Base-by-base conservation (phyloP, 2,797 vertebrate species). In the Typhlichthys subterraneus region DNA sequence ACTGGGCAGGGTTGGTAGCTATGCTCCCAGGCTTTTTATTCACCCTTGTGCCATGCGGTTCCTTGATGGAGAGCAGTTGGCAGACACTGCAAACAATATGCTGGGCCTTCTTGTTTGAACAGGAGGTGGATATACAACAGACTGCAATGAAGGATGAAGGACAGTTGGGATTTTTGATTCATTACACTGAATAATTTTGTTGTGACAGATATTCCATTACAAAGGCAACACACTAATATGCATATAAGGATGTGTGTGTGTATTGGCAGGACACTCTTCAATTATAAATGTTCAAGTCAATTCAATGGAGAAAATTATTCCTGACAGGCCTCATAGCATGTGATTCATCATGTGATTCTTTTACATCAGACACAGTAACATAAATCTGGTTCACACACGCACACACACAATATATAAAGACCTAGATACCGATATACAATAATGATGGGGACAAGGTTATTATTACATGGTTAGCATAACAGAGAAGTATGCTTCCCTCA, bases 401-500 rank as follows among this genome's bases (percentile, higher is more conserved):
- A 56, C 11, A 59, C 38, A 56, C 12, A 31, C 54, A 56, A 8
- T 15, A 17, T 29, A 31, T 29, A 15, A 5, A 60, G 13, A 61
- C 33, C 5, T 3, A 29, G 45, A 47, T 42, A 45, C 14, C 13
- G 6, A 45, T 7, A 31, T 53, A 10, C 53, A 48, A 56, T 23
- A 55, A 33, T 4, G 12, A 46, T 12, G 48, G 69, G 57, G 61
- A 31, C 19, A 52, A n/a, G 49, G 68, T 17, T 57, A 63, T 54
- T 57, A 8, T 8, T 5, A 42, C 0, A n/a, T 55, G 66, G 61
- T 53, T 29, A 50, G 57, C 54, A 54, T 47, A 64, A 1, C 49
- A 15, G 48, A 12, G 8, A n/a, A 51, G 56, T 14, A 8, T 7
- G 48, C 56, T 58, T 19, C 38, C 33, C 53, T 80, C 65, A 62